Evolutionary conservation across 92 coral and sea anemone species (phyloP).

Genomic region (Porites divaricata): DNA sequence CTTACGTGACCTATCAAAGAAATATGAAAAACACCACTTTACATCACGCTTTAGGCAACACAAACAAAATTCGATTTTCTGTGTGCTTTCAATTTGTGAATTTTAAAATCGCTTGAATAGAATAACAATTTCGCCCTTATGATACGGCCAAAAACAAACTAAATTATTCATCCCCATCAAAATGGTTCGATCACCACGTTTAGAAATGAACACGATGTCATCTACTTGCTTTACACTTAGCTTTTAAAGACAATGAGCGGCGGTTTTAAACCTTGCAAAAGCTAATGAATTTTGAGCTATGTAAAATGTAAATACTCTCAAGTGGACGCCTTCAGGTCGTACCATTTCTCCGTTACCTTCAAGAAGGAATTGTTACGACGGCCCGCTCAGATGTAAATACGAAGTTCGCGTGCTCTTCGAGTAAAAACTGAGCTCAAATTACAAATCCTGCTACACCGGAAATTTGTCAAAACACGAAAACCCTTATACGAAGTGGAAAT

Average conservation of each 20-base stretch:
- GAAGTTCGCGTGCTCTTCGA: constrained; percentile 19
- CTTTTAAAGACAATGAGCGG: not conserved
- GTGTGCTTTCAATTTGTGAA: no score
- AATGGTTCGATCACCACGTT: not conserved
- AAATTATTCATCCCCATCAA: no score
- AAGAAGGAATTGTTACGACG: constrained; percentile 25
- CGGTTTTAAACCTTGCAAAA: not conserved
- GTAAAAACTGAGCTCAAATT: constrained; percentile 20
- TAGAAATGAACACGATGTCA: not conserved
- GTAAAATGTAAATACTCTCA: constrained; percentile 28
- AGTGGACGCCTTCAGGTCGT: constrained; percentile 2
- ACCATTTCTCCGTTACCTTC: constrained; percentile 11
- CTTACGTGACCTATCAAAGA: no score
- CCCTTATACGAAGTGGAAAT: not conserved
- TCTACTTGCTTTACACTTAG: not conserved
- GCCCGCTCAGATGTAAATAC: constrained; percentile 11
- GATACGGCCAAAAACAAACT: no score
- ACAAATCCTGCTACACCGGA: constrained; percentile 6
- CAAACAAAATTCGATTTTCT: no score
- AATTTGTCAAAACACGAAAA: not conserved
- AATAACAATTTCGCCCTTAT: no score
- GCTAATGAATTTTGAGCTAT: not conserved
- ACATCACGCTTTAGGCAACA: no score
- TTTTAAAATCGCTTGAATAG: not conserved
- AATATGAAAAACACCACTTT: no score